Percentiles rank a stretch among this genome's conserved stretches.
Evolutionary conservation across 2,113 vertebrate genomes (phyloP).

Genomic region (Hassar affinis): DNA sequence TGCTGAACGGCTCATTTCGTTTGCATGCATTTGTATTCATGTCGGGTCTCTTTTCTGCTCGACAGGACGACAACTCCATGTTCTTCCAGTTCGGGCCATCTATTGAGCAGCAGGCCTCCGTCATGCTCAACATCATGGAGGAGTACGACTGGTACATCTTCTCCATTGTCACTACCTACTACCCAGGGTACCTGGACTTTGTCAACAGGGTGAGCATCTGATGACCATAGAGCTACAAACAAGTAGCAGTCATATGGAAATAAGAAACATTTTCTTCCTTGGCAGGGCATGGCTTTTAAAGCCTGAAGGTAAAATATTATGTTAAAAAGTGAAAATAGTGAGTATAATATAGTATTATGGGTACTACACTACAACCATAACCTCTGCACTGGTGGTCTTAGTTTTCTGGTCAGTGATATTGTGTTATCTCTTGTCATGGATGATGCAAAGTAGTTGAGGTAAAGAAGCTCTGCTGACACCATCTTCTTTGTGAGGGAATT

Average conservation of each 20-base stretch:
- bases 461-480: too few relatives aligned
- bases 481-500: too few relatives aligned
- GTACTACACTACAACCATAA: too few relatives aligned
- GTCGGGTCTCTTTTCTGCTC: constrained; percentile 59
- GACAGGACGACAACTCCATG: constrained; percentile 96
- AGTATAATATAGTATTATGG: not conserved
- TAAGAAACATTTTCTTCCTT: not conserved
- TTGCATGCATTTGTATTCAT: constrained; percentile 63
- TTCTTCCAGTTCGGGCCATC: constrained; percentile 99
- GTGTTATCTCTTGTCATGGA: too few relatives aligned
- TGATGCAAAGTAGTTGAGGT: too few relatives aligned
- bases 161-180: constrained; percentile 97
- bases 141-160: constrained; percentile 99
- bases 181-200: constrained; percentile 97
- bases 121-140: constrained; percentile 99
- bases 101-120: constrained; percentile 96
- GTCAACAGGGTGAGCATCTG: constrained; percentile 84
- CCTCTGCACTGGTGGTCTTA: too few relatives aligned
- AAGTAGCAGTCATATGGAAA: not conserved
- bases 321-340: not conserved
- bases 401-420: too few relatives aligned
- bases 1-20: not conserved
- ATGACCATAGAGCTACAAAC: not conserved
- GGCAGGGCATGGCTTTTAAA: not conserved
- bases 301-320: not conserved